These are phyloP conservation scores for Heliconius aoede DNA, from an alignment of 2,888 invertebrate genomes.

Conservation along the genomic window DNA sequence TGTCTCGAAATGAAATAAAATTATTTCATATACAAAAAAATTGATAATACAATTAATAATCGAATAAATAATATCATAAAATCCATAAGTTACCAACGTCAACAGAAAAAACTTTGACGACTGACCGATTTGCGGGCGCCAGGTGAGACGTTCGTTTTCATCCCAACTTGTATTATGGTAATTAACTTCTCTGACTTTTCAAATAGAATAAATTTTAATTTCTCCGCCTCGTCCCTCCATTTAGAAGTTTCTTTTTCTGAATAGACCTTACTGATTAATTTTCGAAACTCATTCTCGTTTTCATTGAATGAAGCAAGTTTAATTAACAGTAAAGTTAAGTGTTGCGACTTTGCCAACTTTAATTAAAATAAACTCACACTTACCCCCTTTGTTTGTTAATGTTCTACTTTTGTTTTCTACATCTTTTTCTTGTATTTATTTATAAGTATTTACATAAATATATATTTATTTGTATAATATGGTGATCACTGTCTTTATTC, in stretches of 20 bases:
- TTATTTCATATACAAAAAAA: neutral
- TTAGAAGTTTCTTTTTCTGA: constrained; percentile 70
- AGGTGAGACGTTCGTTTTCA: constrained; percentile 64
- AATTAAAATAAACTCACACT: constrained; percentile 55
- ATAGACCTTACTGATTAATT: constrained; percentile 70
- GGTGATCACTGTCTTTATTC: too few species aligned
- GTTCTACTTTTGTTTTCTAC: neutral
- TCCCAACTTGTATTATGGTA: constrained; percentile 76
- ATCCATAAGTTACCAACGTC: constrained; percentile 33
- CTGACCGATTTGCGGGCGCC: constrained; percentile 50
- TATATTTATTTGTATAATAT: neutral
- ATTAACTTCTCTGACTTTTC: constrained; percentile 64
- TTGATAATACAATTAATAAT: neutral
- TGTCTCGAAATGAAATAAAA: too few species aligned
- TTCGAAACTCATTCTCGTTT: constrained; percentile 73
- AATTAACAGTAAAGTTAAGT: constrained; percentile 72
- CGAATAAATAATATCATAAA: neutral
- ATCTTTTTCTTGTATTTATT: neutral
- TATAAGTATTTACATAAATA: neutral
- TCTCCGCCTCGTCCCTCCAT: constrained; percentile 63
- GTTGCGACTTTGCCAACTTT: constrained; percentile 58
- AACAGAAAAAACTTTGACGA: constrained; percentile 36
- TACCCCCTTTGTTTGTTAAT: constrained; percentile 35
- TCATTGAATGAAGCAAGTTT: constrained; percentile 78
- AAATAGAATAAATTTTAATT: constrained; percentile 77